Conservation (phyloP, 2,888 invertebrate species). For the Philaethria dido region DNA sequence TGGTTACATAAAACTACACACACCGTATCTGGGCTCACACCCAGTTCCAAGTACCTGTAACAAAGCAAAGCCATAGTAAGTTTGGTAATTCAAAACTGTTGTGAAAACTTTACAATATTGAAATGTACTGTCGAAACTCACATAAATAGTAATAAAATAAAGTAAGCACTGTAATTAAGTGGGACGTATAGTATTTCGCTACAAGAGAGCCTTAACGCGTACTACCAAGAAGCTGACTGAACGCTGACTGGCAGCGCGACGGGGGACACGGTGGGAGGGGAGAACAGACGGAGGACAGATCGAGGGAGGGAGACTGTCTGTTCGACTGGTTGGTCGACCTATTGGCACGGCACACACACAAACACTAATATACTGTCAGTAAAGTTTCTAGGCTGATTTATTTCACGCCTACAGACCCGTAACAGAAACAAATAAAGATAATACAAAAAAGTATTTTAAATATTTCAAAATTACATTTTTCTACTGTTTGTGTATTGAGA, state of each 20-base stretch:
- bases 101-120: conserved; percentile 27
- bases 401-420: conserved; percentile 58
- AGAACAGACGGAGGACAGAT: conserved; percentile 72
- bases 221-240: conserved; percentile 54
- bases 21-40: conserved; percentile 79
- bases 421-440: conserved; percentile 40
- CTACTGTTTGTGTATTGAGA: background rate
- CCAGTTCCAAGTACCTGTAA: conserved; percentile 81
- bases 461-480: background rate
- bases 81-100: conserved; percentile 49
- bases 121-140: conserved; percentile 55
- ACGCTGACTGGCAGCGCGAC: conserved; percentile 74
- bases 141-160: conserved; percentile 61
- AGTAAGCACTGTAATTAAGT: conserved; percentile 71
- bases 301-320: conserved; percentile 79
- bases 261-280: conserved; percentile 56
- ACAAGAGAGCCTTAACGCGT: conserved; percentile 52
- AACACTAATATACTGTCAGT: conserved; percentile 51
- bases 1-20: conserved; percentile 81
- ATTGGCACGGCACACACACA: conserved; percentile 75
- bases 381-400: conserved; percentile 70
- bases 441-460: conserved; percentile 23
- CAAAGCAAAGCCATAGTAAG: conserved; percentile 79
- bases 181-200: conserved; percentile 73
- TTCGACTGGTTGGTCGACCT: conserved; percentile 82